Conservation (phyloP, 1,140 invertebrate genomes). For the Bombus turneri region DNA sequence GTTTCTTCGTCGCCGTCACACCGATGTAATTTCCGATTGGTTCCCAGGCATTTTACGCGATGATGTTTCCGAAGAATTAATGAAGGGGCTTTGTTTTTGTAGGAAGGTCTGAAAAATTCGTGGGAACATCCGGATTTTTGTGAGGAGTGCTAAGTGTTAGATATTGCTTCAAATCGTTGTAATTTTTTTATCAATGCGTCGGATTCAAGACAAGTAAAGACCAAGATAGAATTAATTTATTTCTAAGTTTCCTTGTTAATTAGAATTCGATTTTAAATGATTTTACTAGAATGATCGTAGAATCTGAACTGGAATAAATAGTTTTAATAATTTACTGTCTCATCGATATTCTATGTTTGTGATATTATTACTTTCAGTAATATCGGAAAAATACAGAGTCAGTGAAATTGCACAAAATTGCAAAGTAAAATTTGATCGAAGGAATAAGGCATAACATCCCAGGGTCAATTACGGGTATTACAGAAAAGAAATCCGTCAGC, state of each 20-base stretch:
- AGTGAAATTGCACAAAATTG: neutral
- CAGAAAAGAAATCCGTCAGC: neutral
- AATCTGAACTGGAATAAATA: no score
- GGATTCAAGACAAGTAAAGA: no score
- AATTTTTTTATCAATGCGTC: no score
- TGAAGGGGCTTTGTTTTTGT: neutral
- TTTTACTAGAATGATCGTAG: no score
- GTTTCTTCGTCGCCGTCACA: neutral
- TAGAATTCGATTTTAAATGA: no score
- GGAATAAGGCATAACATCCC: neutral
- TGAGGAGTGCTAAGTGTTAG: neutral
- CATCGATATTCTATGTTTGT: no score
- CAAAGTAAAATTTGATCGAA: neutral
- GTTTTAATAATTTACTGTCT: no score
- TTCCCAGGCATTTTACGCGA: constrained; percentile 5
- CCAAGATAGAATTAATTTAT: no score
- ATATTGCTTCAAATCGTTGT: no score
- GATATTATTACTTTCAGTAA: neutral
- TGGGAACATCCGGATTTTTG: neutral
- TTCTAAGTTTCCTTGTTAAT: no score
- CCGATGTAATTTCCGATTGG: constrained; percentile 39
- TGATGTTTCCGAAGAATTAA: neutral
- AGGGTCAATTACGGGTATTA: neutral
- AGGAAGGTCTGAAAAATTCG: neutral
- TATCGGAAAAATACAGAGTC: neutral